Percentiles rank a stretch among this genome's conserved stretches.
phyloP scores from a whole-genome alignment of 2,113 vertebrate genomes.

The Ramphastos sulfuratus region DNA sequence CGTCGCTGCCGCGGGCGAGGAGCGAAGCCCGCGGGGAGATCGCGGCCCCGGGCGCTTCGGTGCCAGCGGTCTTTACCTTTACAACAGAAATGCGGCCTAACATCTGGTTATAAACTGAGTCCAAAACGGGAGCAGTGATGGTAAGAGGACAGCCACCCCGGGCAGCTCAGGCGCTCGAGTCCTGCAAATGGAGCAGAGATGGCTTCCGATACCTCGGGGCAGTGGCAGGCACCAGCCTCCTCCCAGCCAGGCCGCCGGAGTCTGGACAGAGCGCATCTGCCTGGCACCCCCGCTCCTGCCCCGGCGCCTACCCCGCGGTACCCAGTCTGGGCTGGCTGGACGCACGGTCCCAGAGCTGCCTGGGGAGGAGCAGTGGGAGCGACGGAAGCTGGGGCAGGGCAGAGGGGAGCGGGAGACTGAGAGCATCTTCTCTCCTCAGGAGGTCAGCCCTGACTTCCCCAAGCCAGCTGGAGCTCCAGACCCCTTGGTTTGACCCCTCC shows the following conservation, averaged over 20 bases:
- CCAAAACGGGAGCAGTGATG: slow-evolving; percentile 62
- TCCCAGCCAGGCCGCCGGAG: background rate
- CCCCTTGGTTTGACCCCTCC: background rate
- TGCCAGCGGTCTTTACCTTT: slow-evolving; percentile 64
- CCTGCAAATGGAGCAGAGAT: slow-evolving; percentile 73
- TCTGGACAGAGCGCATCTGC: slow-evolving; percentile 21
- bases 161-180: slow-evolving; percentile 67
- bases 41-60: slow-evolving; percentile 18
- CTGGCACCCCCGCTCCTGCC: slow-evolving; percentile 31
- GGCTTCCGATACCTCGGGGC: slow-evolving; percentile 64
- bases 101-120: slow-evolving; percentile 72
- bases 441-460: background rate
- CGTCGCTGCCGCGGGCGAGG: background rate
- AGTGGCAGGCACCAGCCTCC: slow-evolving; percentile 43
- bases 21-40: slow-evolving; percentile 2
- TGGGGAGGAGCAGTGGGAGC: background rate
- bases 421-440: background rate
- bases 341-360: background rate
- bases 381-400: background rate
- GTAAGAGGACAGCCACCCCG: slow-evolving; percentile 63
- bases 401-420: background rate
- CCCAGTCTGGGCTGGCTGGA: background rate
- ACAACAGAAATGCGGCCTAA: slow-evolving; percentile 72
- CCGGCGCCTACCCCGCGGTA: background rate
- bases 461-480: background rate